A percentile compares a stretch with the other conserved stretches of the same genome.
phyloP scores from a whole-genome alignment of 2,888 invertebrate species.

The Drosophila trichaetosa region DNA sequence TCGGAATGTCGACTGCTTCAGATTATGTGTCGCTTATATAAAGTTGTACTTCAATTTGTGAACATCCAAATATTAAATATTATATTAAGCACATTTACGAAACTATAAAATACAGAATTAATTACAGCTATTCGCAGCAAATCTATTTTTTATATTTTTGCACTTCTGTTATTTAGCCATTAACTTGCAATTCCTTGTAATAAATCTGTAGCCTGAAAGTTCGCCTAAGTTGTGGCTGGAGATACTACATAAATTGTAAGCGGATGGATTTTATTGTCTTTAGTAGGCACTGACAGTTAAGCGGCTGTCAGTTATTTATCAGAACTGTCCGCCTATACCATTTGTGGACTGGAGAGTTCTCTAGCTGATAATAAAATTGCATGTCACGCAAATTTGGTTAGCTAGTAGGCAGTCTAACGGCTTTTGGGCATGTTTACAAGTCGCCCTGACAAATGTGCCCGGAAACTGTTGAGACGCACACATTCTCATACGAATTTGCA shows the following conservation, averaged over 20 bases:
- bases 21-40: not conserved
- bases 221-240: not conserved
- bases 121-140: not conserved
- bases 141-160: not conserved
- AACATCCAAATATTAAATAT: not conserved
- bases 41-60: not conserved
- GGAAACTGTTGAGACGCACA: constrained; percentile 53
- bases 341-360: constrained; percentile 54
- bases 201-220: not conserved
- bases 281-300: constrained; percentile 1
- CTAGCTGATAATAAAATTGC: constrained; percentile 51
- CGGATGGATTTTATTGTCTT: not conserved
- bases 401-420: constrained; percentile 58
- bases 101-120: not conserved
- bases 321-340: constrained; percentile 65
- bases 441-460: constrained; percentile 75
- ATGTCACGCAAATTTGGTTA: constrained; percentile 59
- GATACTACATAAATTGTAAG: not conserved
- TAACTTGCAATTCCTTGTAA: not conserved
- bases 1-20: not conserved
- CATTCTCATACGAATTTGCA: constrained; percentile 56
- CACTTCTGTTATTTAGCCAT: not conserved
- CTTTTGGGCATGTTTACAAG: constrained; percentile 64
- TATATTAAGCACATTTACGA: not conserved
- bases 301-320: constrained; percentile 63